A percentile compares a stretch with the other conserved stretches of the same genome.
Conservation (phyloP, 2,888 invertebrate species). For the Kryphioiulus occultus region DNA sequence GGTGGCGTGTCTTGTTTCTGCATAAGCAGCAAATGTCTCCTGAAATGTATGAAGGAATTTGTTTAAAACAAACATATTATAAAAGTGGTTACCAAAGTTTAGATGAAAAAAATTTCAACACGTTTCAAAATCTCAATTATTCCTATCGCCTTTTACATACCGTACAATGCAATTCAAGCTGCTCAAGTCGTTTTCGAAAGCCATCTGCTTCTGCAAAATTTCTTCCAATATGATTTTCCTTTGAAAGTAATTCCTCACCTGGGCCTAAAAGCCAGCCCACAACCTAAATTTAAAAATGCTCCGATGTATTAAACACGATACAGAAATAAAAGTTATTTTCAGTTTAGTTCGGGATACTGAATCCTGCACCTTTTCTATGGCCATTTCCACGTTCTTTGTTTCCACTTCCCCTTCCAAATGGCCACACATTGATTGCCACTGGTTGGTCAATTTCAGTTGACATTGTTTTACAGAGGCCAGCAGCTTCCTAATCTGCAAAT, state of each 20-base stretch:
- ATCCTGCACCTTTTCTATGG: neutral
- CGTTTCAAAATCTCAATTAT: neutral
- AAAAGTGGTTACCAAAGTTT: neutral
- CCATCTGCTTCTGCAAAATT: conserved; percentile 71
- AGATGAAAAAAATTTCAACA: neutral
- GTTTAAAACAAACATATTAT: neutral
- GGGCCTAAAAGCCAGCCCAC: conserved; percentile 80
- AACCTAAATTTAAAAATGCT: conserved; percentile 68
- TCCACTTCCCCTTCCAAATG: conserved; percentile 45
- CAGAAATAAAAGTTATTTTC: neutral
- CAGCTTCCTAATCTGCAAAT: conserved; percentile 39
- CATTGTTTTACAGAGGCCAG: neutral
- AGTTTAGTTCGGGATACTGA: neutral
- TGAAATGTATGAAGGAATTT: conserved; percentile 56
- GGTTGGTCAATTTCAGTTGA: neutral
- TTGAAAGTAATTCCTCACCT: conserved; percentile 76
- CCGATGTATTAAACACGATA: neutral
- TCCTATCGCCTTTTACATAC: conserved; percentile 61
- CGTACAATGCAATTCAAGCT: conserved; percentile 77
- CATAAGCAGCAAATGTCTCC: conserved; percentile 81
- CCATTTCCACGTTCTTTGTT: conserved; percentile 44
- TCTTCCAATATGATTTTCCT: conserved; percentile 76
- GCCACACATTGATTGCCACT: conserved; percentile 41
- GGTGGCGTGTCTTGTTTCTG: conserved; percentile 77
- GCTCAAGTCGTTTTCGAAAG: conserved; percentile 76